A percentile compares a stretch with the other conserved stretches of the same genome.
phyloP scores from a whole-genome alignment of 2,797 vertebrate species.

The Cynodonichthys magdalenae region DNA sequence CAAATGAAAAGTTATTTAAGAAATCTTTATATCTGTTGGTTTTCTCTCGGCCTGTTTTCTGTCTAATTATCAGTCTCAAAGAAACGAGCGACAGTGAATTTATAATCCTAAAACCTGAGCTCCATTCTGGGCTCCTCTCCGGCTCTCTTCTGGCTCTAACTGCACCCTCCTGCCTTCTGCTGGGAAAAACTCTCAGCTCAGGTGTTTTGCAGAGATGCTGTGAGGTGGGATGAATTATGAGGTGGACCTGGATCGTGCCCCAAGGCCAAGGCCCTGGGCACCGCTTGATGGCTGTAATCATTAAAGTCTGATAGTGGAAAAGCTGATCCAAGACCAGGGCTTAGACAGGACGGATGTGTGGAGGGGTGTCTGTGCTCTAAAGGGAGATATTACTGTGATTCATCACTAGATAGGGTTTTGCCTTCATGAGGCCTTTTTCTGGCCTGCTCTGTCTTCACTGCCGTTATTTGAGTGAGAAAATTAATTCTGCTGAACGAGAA shows the following conservation, averaged over 20 bases:
- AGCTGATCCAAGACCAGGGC: slow-evolving; percentile 71
- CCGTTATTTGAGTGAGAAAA: slow-evolving; percentile 70
- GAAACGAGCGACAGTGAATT: slow-evolving; percentile 1
- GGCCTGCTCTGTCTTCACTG: slow-evolving; percentile 33
- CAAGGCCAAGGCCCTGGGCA: slow-evolving; percentile 71
- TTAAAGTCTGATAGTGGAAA: slow-evolving; percentile 74
- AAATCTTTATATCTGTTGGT: slow-evolving; percentile 9
- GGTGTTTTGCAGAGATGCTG: slow-evolving; percentile 48
- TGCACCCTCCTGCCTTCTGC: slow-evolving; percentile 41
- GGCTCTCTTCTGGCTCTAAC: slow-evolving; percentile 54
- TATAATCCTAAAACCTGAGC: slow-evolving; percentile 43
- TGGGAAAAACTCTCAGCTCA: slow-evolving; percentile 39
- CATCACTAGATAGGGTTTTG: slow-evolving; percentile 70
- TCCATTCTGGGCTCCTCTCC: slow-evolving; percentile 39
- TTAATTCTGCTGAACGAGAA: slow-evolving; percentile 47
- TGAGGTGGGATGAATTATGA: slow-evolving; percentile 75
- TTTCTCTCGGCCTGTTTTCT: slow-evolving; percentile 43
- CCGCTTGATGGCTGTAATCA: slow-evolving; percentile 75
- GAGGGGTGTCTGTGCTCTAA: slow-evolving; percentile 46
- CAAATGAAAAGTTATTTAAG: not conserved
- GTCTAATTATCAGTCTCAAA: slow-evolving; percentile 42
- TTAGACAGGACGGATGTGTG: slow-evolving; percentile 36
- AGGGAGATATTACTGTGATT: slow-evolving; percentile 77
- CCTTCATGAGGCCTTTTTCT: slow-evolving; percentile 58
- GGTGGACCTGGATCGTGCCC: slow-evolving; percentile 70